These are phyloP conservation scores for Listronotus bonariensis DNA, from an alignment of 1,140 invertebrate genomes.

Conservation along the genomic window DNA sequence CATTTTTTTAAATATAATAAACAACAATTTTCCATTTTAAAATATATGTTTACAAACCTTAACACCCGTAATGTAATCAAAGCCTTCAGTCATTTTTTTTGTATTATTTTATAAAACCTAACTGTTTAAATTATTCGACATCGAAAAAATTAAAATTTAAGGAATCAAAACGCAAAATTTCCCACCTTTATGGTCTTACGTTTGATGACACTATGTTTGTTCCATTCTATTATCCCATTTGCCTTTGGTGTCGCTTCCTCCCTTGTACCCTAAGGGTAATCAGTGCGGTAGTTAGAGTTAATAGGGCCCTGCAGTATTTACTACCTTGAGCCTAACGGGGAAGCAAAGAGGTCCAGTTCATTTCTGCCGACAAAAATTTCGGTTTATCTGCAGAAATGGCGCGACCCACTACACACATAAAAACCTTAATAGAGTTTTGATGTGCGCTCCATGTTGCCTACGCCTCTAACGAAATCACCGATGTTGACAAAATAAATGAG, in stretches of 20 bases:
- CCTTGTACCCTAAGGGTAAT: slow-evolving; percentile 33
- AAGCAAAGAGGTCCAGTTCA: slow-evolving; percentile 11
- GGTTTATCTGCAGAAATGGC: slow-evolving; percentile 1
- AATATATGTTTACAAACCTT: too few relatives aligned
- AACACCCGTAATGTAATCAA: too few relatives aligned
- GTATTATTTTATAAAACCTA: too few relatives aligned
- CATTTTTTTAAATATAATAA: too few relatives aligned
- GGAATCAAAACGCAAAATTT: too few relatives aligned
- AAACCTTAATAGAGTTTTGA: slow-evolving; percentile 39
- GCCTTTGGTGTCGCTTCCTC: slow-evolving; percentile 2
- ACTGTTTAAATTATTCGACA: too few relatives aligned
- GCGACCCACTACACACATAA: slow-evolving; percentile 24
- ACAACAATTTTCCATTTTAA: too few relatives aligned
- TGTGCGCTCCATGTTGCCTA: slow-evolving; percentile 19
- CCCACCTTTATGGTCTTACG: too few relatives aligned
- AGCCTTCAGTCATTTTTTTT: too few relatives aligned
- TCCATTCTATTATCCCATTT: not conserved
- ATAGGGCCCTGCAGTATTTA: slow-evolving; percentile 43
- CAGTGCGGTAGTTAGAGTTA: slow-evolving; percentile 43
- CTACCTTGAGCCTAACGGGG: slow-evolving; percentile 25
- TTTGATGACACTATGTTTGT: too few relatives aligned
- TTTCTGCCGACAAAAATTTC: slow-evolving; percentile 7
- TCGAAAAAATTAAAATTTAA: too few relatives aligned
- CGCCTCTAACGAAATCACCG: slow-evolving; percentile 38
- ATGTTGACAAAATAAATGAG: slow-evolving; percentile 41